Base-by-base conservation (phyloP, 2,888 invertebrate species). In the Parnassius orleans region DNA sequence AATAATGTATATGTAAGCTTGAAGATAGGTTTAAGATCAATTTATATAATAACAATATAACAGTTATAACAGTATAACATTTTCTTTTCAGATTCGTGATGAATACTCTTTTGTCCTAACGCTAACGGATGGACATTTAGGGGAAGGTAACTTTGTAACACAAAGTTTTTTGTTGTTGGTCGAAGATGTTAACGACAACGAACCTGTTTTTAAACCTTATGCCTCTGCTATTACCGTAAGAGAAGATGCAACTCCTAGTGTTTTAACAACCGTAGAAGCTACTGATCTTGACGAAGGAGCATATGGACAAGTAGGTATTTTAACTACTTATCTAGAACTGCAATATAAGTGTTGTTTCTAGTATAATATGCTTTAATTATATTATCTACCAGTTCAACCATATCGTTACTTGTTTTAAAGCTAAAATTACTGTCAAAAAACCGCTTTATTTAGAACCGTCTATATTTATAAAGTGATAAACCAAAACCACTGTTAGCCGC, bases 161-260 rank as follows among this genome's bases (percentile, higher is more conserved):
- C 98, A 98, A 89, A 97, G 97, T 79, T 94, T 98, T 72, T 91
- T 98, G 69, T 88, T 98, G 58, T 92, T 98, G 72, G 97, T 98
- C 53, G 98, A 98, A 89, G 98, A 98, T 81, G 95, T 97, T 53
- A 98, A 98, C 79, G 98, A 98, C 90, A 98, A 98, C 90, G 95
- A 95, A 76, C 98, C 98, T 43, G 93, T 96, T 68, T 98, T 98
- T 84, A 94, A 95, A 81, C 95, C 96, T 19, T 97, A 97, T 87
- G 96, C 96, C 73, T 95, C 96, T 53, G 96, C 97, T 58, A 92
- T 98, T 67, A 94, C 94, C 63, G 93, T 98, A 50, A 94, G 94
- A 64, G 98, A 98, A 90, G 94, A 97, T 82, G 94, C 96, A 58
- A 85, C 92, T 9, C 95, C 96, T 0, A 95, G 95, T 15, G 91